Percentiles rank a stretch among this genome's conserved stretches.
Conservation (phyloP, 1,140 invertebrate genomes). For the Drosophila sp. region DNA sequence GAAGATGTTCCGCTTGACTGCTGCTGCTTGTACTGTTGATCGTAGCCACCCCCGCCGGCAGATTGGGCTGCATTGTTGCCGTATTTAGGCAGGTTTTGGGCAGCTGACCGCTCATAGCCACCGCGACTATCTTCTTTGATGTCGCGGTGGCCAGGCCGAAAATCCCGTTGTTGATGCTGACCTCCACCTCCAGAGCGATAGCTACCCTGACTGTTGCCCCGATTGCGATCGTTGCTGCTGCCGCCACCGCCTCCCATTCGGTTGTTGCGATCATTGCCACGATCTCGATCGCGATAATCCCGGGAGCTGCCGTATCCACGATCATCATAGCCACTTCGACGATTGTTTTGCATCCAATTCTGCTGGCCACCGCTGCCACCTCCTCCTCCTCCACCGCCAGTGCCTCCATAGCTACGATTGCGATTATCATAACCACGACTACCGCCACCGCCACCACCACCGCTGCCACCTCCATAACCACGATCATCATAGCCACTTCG, state of each 20-base stretch:
- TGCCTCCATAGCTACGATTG: constrained; percentile 73
- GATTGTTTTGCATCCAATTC: constrained; percentile 80
- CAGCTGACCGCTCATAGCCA: constrained; percentile 82
- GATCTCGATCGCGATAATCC: constrained; percentile 83
- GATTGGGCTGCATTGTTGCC: constrained; percentile 56
- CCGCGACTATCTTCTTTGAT: constrained; percentile 83
- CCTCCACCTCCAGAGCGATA: constrained; percentile 73
- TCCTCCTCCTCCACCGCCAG: constrained; percentile 55
- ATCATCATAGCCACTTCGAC: constrained; percentile 73
- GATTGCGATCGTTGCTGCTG: constrained; percentile 63
- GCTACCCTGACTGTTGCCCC: constrained; percentile 66
- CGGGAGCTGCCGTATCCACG: constrained; percentile 68
- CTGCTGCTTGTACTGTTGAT: constrained; percentile 72
- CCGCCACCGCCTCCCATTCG: constrained; percentile 68
- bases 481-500: constrained; percentile 65
- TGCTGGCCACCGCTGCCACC: constrained; percentile 82
- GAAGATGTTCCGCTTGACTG: constrained; percentile 55
- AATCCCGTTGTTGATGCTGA: constrained; percentile 81
- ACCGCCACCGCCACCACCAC: constrained; percentile 65
- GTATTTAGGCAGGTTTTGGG: constrained; percentile 66
- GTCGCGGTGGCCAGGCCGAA: constrained; percentile 83
- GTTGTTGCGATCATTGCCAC: constrained; percentile 68
- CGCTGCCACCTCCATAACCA: constrained; percentile 62
- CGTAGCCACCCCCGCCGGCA: constrained; percentile 52
- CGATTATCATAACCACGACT: constrained; percentile 81